Percentiles rank a stretch among this genome's conserved stretches.
These are phyloP conservation scores for Alauda arvensis DNA, from an alignment of 2,797 vertebrate species.

Conservation along the genomic window DNA sequence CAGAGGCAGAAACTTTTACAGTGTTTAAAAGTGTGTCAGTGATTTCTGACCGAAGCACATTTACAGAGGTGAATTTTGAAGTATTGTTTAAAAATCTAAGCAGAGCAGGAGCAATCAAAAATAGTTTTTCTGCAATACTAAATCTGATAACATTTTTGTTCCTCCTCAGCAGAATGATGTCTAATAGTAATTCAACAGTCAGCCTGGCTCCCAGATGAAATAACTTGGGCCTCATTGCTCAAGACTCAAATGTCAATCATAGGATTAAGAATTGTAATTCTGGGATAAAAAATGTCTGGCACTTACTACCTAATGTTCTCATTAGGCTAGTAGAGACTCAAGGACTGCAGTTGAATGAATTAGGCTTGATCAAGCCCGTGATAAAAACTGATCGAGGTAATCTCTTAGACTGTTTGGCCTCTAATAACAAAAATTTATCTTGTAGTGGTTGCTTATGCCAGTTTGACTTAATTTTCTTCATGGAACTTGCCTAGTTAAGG, in stretches of 20 bases:
- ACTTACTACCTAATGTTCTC: background rate
- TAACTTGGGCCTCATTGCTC: background rate
- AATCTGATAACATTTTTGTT: background rate
- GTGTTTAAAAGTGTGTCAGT: background rate
- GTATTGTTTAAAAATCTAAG: background rate
- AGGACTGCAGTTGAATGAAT: background rate
- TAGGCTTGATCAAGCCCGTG: background rate
- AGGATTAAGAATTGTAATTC: conserved; percentile 10
- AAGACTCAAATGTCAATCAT: background rate
- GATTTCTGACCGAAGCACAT: background rate
- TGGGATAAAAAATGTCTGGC: background rate
- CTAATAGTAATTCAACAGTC: background rate
- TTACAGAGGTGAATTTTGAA: background rate
- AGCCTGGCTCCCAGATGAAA: background rate
- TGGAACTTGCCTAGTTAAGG: background rate
- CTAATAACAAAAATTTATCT: background rate
- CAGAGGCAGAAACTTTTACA: background rate
- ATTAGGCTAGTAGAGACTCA: background rate
- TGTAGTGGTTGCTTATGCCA: background rate
- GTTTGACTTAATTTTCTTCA: background rate
- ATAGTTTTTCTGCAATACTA: background rate
- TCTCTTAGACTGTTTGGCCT: background rate
- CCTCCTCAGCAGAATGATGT: background rate
- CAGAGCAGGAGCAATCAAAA: background rate
- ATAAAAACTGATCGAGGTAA: background rate